These are phyloP conservation scores for Helarctos malayanus DNA, from an alignment of 2,797 vertebrate genomes.

Conservation along the genomic window DNA sequence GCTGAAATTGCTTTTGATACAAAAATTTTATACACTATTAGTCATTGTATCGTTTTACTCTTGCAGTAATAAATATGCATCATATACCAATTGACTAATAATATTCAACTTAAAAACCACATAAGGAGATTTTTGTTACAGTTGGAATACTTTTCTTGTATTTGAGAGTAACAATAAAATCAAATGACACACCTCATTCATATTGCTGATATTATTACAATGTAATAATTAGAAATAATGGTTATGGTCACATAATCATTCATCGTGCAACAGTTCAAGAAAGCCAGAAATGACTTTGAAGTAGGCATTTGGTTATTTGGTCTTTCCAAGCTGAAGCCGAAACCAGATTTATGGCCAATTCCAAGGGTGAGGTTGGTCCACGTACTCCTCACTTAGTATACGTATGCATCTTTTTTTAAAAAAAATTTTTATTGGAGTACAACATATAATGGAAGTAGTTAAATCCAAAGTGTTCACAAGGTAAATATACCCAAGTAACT, in stretches of 20 bases:
- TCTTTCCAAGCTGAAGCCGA: background rate
- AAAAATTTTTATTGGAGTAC: background rate
- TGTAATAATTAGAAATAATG: slow-evolving; percentile 33
- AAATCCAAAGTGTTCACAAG: slow-evolving; percentile 1
- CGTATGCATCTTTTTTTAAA: background rate
- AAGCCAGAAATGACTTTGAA: slow-evolving; percentile 22
- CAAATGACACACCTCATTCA: slow-evolving; percentile 19
- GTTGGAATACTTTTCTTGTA: background rate
- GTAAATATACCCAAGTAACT: background rate
- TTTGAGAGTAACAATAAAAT: slow-evolving; percentile 49
- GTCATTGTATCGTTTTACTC: slow-evolving; percentile 34
- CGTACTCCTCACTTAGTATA: background rate
- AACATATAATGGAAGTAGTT: background rate
- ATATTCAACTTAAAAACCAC: slow-evolving; percentile 8
- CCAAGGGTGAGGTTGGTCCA: background rate
- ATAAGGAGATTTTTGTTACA: background rate
- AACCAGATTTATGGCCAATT: slow-evolving; percentile 20
- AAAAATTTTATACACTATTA: background rate
- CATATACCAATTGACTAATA: slow-evolving; percentile 6
- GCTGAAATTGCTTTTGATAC: slow-evolving; percentile 34
- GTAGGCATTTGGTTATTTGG: background rate
- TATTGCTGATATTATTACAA: background rate
- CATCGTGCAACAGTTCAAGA: background rate
- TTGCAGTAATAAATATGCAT: slow-evolving; percentile 20
- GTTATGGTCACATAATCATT: background rate